These are phyloP conservation scores for Electrona antarctica DNA, from an alignment of 2,113 vertebrate genomes.

Conservation along the genomic window DNA sequence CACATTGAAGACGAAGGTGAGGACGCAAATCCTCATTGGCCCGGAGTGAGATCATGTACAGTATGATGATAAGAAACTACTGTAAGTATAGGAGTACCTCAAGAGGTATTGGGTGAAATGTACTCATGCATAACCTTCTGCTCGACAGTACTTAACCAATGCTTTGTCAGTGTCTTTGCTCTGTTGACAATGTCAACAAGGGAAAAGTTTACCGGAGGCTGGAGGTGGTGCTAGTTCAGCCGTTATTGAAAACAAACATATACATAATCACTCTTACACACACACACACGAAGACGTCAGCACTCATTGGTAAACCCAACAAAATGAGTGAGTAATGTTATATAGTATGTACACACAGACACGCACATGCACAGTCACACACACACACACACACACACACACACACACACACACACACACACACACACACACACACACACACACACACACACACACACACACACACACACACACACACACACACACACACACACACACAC, in stretches of 20 bases:
- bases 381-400: conserved; percentile 16
- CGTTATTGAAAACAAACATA: too few relatives aligned
- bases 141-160: not conserved
- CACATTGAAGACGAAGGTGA: too few relatives aligned
- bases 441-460: conserved; percentile 18
- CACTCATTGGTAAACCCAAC: too few relatives aligned
- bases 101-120: too few relatives aligned
- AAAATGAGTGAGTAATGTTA: too few relatives aligned
- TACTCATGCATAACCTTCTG: not conserved
- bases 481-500: conserved; percentile 21
- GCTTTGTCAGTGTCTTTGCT: not conserved
- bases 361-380: not conserved
- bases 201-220: conserved; percentile 14
- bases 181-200: conserved; percentile 17
- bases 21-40: too few relatives aligned
- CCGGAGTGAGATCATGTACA: too few relatives aligned
- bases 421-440: conserved; percentile 19
- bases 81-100: too few relatives aligned
- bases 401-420: not conserved
- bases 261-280: too few relatives aligned
- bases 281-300: too few relatives aligned
- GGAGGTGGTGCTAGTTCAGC: not conserved
- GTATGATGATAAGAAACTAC: too few relatives aligned
- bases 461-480: conserved; percentile 31
- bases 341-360: too few relatives aligned